These are phyloP conservation scores for Musca vetustissima DNA, from an alignment of 1,140 invertebrate genomes.

Conservation along the genomic window DNA sequence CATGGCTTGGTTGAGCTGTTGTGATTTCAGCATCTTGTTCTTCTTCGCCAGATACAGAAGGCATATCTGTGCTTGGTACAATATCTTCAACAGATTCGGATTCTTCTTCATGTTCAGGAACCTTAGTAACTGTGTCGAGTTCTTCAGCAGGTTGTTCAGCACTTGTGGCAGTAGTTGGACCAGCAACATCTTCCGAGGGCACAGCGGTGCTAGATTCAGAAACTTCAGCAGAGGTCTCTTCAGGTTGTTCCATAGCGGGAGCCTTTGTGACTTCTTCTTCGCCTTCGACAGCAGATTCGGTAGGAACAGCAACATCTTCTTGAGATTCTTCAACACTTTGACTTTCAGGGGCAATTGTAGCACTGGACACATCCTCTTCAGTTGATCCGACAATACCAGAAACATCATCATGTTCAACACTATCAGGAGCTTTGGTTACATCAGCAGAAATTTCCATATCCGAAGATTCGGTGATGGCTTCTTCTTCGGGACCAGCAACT, in stretches of 20 bases:
- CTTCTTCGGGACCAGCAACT: not conserved
- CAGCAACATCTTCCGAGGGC: not conserved
- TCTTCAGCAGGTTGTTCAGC: slow-evolving; percentile 4
- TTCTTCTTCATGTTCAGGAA: not conserved
- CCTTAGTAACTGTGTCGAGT: slow-evolving; percentile 14
- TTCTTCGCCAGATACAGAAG: no score
- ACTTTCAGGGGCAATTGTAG: not conserved
- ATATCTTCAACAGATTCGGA: not conserved
- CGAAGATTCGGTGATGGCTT: not conserved
- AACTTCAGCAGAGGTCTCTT: slow-evolving; percentile 10
- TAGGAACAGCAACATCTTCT: not conserved
- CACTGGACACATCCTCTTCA: not conserved
- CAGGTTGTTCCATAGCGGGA: slow-evolving; percentile 4
- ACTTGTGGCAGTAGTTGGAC: not conserved
- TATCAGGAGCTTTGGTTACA: no score
- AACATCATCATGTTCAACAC: no score
- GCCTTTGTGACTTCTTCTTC: not conserved
- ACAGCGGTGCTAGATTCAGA: not conserved
- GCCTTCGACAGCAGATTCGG: not conserved
- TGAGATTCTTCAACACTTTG: not conserved
- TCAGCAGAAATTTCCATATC: no score
- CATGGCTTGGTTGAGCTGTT: not conserved
- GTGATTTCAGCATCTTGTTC: slow-evolving; percentile 3
- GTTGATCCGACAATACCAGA: no score
- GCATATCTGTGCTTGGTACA: not conserved